These are phyloP conservation scores for Myodes glareolus DNA, from an alignment of 2,113 vertebrate species.

Conservation along the genomic window DNA sequence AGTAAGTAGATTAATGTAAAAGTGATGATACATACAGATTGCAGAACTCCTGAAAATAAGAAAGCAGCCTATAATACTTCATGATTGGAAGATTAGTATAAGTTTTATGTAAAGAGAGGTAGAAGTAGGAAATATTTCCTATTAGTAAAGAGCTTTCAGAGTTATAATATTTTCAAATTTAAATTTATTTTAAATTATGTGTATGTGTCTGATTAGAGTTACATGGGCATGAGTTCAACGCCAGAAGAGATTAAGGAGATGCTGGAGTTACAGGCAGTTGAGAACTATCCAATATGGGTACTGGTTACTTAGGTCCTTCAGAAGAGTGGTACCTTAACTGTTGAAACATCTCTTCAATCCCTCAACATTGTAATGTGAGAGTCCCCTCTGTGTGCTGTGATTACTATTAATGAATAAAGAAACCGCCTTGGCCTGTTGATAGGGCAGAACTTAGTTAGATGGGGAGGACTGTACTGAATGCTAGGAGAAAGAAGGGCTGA, in stretches of 20 bases:
- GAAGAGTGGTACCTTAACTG: background rate
- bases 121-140: background rate
- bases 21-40: background rate
- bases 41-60: background rate
- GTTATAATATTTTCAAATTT: background rate
- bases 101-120: background rate
- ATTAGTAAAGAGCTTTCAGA: background rate
- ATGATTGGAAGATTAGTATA: background rate
- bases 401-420: too few relatives aligned
- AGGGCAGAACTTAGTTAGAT: too few relatives aligned
- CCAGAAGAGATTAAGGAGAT: background rate
- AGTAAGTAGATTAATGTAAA: constrained; percentile 19
- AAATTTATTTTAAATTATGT: background rate
- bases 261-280: too few relatives aligned
- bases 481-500: too few relatives aligned
- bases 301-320: background rate
- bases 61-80: background rate
- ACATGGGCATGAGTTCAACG: background rate
- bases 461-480: too few relatives aligned
- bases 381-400: too few relatives aligned
- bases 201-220: background rate
- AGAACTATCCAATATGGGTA: background rate
- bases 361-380: too few relatives aligned
- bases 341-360: background rate
- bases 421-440: too few relatives aligned